Conservation (phyloP, 2,797 vertebrate genomes). For the Apodemus agrarius region DNA sequence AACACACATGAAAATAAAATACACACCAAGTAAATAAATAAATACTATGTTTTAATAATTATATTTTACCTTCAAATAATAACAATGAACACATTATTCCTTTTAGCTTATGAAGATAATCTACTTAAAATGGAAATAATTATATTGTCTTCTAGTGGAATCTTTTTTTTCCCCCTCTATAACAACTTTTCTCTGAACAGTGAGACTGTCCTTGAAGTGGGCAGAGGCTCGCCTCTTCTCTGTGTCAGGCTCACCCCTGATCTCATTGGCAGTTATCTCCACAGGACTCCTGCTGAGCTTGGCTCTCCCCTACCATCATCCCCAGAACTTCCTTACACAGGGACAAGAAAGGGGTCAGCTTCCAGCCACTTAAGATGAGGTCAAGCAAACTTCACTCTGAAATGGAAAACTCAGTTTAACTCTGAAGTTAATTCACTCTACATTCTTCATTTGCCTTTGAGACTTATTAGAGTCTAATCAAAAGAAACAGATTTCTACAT, state of each 20-base stretch:
- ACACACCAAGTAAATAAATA: not conserved
- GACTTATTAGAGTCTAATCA: not conserved
- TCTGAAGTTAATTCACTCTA: not conserved
- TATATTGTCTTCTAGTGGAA: not conserved
- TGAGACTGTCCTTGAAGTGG: conserved; percentile 29
- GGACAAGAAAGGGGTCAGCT: conserved; percentile 52
- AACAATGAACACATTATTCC: not conserved
- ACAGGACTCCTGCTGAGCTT: not conserved
- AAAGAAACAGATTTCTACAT: conserved; percentile 23
- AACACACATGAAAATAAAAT: not conserved
- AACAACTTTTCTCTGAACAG: not conserved
- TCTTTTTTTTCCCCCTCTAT: not conserved
- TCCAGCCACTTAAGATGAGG: conserved; percentile 39
- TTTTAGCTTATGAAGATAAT: conserved; percentile 13
- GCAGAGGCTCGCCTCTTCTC: not conserved
- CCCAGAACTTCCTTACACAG: conserved; percentile 38
- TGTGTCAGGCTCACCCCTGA: conserved; percentile 25
- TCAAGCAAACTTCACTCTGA: conserved; percentile 9
- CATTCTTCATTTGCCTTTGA: conserved; percentile 31
- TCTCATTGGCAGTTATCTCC: conserved; percentile 44
- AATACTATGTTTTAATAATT: not conserved
- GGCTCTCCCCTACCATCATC: conserved; percentile 50
- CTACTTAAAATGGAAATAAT: not conserved
- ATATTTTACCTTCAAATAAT: conserved; percentile 4
- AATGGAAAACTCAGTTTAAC: not conserved